phyloP scores from a whole-genome alignment of 2,888 invertebrate species.

The Phengaris arion region DNA sequence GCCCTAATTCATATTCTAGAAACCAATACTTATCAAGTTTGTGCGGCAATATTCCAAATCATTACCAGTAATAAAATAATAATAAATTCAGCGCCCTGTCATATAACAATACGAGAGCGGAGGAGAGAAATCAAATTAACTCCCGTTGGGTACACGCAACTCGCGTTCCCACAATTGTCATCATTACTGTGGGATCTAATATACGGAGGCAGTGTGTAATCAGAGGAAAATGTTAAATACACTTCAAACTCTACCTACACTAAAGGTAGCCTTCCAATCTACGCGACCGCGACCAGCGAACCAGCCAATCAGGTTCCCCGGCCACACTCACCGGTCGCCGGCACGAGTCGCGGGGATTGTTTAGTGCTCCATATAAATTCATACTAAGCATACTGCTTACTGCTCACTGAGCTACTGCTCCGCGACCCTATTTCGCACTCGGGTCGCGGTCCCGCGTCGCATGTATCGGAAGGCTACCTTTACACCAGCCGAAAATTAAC shows the following conservation, averaged over 20 bases:
- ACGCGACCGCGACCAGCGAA: no score
- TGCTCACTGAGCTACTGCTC: no score
- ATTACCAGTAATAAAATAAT: background rate
- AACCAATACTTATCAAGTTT: background rate
- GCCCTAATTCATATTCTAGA: background rate
- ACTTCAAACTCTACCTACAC: background rate
- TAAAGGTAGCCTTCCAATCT: no score
- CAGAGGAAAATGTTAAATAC: constrained; percentile 2
- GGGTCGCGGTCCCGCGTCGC: no score
- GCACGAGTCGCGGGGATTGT: no score
- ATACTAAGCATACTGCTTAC: no score
- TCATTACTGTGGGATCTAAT: background rate
- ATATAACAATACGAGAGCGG: constrained; percentile 14
- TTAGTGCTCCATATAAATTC: no score
- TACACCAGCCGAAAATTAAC: no score
- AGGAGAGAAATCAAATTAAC: constrained; percentile 23
- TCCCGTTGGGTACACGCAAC: constrained; percentile 23
- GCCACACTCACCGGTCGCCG: no score
- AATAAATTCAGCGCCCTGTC: background rate
- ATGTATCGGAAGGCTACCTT: no score
- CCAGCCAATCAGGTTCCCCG: no score
- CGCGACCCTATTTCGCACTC: no score
- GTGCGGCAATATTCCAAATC: constrained; percentile 3
- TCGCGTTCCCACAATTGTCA: constrained; percentile 9
- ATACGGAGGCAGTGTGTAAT: constrained; percentile 12